A percentile compares a stretch with the other conserved stretches of the same genome.
These are phyloP conservation scores for Nebria brevicollis DNA, from an alignment of 2,888 invertebrate species.

Conservation along the genomic window DNA sequence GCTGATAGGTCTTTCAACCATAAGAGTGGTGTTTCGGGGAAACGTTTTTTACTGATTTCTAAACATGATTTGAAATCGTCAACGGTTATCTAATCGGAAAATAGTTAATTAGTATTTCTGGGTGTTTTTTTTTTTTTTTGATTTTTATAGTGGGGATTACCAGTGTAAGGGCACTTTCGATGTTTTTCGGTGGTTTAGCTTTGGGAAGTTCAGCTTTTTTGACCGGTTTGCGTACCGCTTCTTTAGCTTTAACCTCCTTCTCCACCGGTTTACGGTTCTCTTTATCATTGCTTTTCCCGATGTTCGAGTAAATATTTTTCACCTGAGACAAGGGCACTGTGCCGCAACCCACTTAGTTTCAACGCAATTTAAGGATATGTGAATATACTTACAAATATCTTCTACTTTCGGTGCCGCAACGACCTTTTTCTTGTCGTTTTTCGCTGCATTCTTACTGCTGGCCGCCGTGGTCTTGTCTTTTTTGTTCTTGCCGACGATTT, in stretches of 20 bases:
- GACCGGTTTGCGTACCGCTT: conserved; percentile 58
- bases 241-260: conserved; percentile 60
- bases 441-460: conserved; percentile 64
- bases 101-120: background rate
- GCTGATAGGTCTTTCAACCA: conserved; percentile 78
- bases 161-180: conserved; percentile 71
- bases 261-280: conserved; percentile 69
- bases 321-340: conserved; percentile 76
- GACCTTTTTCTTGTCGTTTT: conserved; percentile 67
- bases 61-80: conserved; percentile 67
- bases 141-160: conserved; percentile 58
- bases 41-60: conserved; percentile 70
- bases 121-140: too few relatives aligned
- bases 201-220: conserved; percentile 67
- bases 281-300: conserved; percentile 70
- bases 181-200: conserved; percentile 72
- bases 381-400: conserved; percentile 74
- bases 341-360: conserved; percentile 46
- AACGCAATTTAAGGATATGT: background rate
- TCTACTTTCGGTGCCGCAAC: conserved; percentile 68
- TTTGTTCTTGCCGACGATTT: conserved; percentile 77
- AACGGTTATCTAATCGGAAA: conserved; percentile 67
- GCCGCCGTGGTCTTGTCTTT: conserved; percentile 66
- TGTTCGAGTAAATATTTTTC: conserved; percentile 72
- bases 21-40: conserved; percentile 75